Evolutionary conservation across 2,888 invertebrate species (phyloP).

Genomic region (Leucania comma): DNA sequence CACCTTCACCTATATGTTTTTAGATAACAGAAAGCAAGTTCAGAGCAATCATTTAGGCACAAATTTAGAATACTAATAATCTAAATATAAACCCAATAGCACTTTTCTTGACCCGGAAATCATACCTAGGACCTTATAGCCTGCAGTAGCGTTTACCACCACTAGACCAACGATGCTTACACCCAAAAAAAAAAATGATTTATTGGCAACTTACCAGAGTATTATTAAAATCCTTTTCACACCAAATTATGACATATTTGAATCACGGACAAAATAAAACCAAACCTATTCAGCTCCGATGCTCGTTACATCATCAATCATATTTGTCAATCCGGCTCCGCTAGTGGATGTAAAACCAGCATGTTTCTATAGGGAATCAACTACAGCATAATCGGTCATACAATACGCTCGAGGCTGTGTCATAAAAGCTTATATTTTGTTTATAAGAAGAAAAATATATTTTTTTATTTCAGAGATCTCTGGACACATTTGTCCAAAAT

Average conservation of each 20-base stretch:
- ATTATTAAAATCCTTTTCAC: background rate
- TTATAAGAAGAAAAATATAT: too few species aligned
- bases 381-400: constrained; percentile 19
- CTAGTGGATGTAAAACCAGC: constrained; percentile 15
- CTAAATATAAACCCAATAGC: background rate
- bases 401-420: background rate
- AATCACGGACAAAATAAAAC: constrained; percentile 26
- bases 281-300: constrained; percentile 2
- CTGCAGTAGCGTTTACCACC: background rate
- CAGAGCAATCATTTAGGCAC: background rate
- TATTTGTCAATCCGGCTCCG: constrained; percentile 30
- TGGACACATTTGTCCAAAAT: too few species aligned
- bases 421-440: background rate
- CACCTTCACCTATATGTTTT: too few species aligned
- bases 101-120: background rate
- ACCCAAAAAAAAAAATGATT: background rate
- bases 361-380: constrained; percentile 11
- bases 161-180: too few species aligned
- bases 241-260: background rate
- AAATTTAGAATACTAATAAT: background rate
- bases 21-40: too few species aligned
- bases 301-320: constrained; percentile 30
- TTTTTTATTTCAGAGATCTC: too few species aligned
- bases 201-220: background rate
- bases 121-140: background rate